phyloP scores from a whole-genome alignment of 2,888 invertebrate genomes.

The Ophioninae sp. region DNA sequence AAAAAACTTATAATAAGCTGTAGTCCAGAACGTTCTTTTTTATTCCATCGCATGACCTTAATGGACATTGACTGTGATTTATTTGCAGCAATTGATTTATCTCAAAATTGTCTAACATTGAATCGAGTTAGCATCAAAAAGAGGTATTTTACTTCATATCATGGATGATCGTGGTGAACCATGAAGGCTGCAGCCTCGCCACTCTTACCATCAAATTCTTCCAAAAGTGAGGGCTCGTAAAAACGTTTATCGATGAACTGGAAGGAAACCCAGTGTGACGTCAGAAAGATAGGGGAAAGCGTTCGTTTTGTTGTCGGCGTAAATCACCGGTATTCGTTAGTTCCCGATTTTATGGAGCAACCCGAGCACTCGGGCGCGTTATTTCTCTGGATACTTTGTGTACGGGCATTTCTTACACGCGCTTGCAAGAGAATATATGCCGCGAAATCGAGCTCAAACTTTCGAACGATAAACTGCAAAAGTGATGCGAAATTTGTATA shows the following conservation, averaged over 20 bases:
- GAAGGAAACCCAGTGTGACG: constrained; percentile 7
- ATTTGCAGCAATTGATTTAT: too few relatives aligned
- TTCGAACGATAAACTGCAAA: constrained; percentile 34
- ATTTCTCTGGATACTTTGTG: constrained; percentile 37
- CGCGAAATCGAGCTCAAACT: constrained; percentile 30
- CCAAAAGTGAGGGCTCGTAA: neutral
- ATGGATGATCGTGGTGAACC: neutral
- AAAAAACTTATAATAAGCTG: too few relatives aligned
- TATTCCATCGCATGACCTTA: too few relatives aligned
- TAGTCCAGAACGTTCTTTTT: too few relatives aligned
- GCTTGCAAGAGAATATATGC: neutral
- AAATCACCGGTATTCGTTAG: constrained; percentile 58
- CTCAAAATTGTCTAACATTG: too few relatives aligned
- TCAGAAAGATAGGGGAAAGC: constrained; percentile 35
- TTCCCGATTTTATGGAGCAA: constrained; percentile 56
- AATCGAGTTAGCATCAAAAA: too few relatives aligned
- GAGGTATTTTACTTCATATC: too few relatives aligned
- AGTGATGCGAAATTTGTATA: constrained; percentile 40
- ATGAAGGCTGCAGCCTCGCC: neutral
- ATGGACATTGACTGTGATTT: too few relatives aligned
- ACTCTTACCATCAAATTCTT: neutral
- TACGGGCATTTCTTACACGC: constrained; percentile 1
- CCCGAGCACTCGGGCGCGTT: constrained; percentile 9
- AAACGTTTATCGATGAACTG: neutral
- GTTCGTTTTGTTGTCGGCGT: constrained; percentile 51